Evolutionary conservation across 2,888 invertebrate genomes (phyloP).

Genomic region (Andricus quercusramuli): DNA sequence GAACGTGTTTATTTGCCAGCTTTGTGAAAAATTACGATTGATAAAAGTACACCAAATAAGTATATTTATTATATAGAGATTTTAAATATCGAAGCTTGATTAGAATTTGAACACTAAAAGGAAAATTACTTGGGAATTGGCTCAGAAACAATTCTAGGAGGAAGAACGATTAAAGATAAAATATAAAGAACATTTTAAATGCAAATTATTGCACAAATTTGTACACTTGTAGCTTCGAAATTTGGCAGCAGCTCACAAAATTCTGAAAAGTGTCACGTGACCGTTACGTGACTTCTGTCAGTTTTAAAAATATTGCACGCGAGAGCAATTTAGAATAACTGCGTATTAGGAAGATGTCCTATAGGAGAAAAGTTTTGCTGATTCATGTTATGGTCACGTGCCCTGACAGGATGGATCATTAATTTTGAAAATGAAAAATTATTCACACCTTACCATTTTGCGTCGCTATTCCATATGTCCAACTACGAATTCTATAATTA

Average conservation of each 20-base stretch:
- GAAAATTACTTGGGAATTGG: no score
- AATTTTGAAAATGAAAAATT: constrained; percentile 17
- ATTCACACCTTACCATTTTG: not conserved
- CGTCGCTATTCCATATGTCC: not conserved
- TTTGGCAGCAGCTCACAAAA: constrained; percentile 46
- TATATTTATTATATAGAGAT: not conserved
- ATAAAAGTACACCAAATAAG: not conserved
- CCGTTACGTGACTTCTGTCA: constrained; percentile 43
- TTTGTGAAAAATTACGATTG: not conserved
- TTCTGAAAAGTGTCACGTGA: constrained; percentile 48
- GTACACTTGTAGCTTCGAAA: not conserved
- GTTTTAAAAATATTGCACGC: constrained; percentile 40
- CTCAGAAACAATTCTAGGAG: no score
- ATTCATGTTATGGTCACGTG: constrained; percentile 13
- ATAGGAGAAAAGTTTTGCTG: constrained; percentile 5
- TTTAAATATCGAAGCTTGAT: no score
- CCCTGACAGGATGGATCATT: not conserved
- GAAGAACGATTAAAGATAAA: no score
- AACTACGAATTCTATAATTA: not conserved
- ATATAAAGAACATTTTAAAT: not conserved
- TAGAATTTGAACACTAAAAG: no score
- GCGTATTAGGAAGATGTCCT: constrained; percentile 1
- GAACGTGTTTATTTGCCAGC: no score
- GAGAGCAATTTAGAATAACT: constrained; percentile 27
- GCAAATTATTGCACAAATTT: not conserved